Evolutionary conservation across 2,113 vertebrate species (phyloP), one percentile per base, ranked within the genome.

Genomic region (Petrocephalus zakoni): DNA sequence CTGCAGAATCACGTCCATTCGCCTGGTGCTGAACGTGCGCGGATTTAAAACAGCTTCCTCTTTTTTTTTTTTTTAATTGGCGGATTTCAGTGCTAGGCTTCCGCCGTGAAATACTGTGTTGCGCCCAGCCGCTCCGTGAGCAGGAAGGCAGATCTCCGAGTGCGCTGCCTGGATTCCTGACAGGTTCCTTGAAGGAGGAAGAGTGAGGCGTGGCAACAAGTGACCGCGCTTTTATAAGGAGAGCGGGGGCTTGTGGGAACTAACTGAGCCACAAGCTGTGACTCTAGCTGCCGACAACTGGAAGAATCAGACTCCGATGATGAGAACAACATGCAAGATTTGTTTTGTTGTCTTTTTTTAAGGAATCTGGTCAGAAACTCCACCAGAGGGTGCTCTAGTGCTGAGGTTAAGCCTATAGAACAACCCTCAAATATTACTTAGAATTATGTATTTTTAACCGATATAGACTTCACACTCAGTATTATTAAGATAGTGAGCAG

Each of bases 361-460:
- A 64, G 58, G 22, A 47, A 51, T 84, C 42, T 46, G 34, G 21
- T 51, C 81, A 47, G 47, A 25, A n/a, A 55, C 25, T 6, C 93
- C 94, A 92, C 91, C 51, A 89, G 94, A 90, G 93, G 94, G 92
- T 91, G 90, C 90, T 92, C 72, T 85, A 90, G 85, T 34, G 85
- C 53, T 21, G 52, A 25, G 85, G 29, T 86, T 29, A 68, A 13
- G 25, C 25, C 61, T 37, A 46, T 15, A 81, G 75, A 21, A 22
- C 75, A 8, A 21, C 17, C 34, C 4, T 81, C 42, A 81, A 81
- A 81, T 29, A 81, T 81, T 21, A 46, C 42, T 46, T 11, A 46
- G 46, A 46, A 21, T 17, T 17, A 42, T 85, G 47, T 47, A 52
- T n/a, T n/a, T 52, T 68, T 68, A 68, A 68, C 10, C 11, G n/a